Conservation (phyloP, 2,888 invertebrate genomes). For the Nymphalis urticae region DNA sequence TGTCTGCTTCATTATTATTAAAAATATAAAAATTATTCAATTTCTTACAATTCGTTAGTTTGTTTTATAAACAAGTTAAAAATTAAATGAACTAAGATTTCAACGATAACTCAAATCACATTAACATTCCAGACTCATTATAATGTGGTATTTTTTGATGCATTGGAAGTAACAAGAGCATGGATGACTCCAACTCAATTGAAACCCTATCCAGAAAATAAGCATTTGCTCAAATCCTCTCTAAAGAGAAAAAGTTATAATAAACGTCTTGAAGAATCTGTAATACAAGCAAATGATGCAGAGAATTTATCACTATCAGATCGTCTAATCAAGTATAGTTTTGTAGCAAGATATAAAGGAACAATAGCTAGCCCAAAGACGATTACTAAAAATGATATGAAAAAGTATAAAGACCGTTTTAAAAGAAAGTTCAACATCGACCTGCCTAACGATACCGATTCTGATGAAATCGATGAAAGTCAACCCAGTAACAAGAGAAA, state of each 20-base stretch:
- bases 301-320: conserved; percentile 51
- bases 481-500: conserved; percentile 41
- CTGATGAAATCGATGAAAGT: conserved; percentile 42
- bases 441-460: conserved; percentile 54
- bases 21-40: too few species aligned
- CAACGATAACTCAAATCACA: background rate
- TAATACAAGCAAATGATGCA: conserved; percentile 68
- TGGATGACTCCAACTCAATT: conserved; percentile 71
- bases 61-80: too few species aligned
- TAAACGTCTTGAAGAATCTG: conserved; percentile 60
- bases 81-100: too few species aligned
- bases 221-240: conserved; percentile 43
- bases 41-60: too few species aligned
- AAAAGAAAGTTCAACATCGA: conserved; percentile 60
- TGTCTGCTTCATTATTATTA: too few species aligned
- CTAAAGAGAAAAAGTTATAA: conserved; percentile 49
- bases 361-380: conserved; percentile 61
- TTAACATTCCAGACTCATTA: conserved; percentile 73
- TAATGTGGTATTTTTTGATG: conserved; percentile 80
- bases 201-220: conserved; percentile 58
- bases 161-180: conserved; percentile 61
- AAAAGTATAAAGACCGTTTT: conserved; percentile 54
- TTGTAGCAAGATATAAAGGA: conserved; percentile 69
- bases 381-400: conserved; percentile 51
- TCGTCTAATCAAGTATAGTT: conserved; percentile 71